Evolutionary conservation across 1,140 invertebrate genomes (phyloP), one percentile per base, ranked within the genome.

Genomic region (Sarcophaga peregrina): DNA sequence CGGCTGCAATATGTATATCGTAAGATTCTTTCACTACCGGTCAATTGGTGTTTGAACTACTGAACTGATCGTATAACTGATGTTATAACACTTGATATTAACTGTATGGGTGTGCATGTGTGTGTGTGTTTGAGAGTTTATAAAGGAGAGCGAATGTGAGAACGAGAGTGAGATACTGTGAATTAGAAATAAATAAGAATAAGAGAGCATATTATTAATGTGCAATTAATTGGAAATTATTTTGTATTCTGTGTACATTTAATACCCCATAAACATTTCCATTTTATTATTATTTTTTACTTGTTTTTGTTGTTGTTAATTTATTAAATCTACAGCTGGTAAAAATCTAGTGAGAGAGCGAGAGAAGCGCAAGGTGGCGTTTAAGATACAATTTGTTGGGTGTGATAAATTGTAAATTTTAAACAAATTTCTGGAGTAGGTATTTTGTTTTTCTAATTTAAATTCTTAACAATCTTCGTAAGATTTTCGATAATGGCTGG

Each of bases 201-300:
- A 4, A 37, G 4, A 37, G 25, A 37, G 62, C 62, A n/a, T 20
- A n/a, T 68, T 68, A 68, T 68, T 68, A 68, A 68, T 68, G 62
- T 68, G 62, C 62, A 68, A 68, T 68, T 68, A 68, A 68, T 20
- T 68, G 20, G 62, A 68, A 68, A 68, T 68, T 68, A 68, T 37
- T 37, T 37, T 37, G 25, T 58, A 58, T 58, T 58, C 62, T 68
- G 17, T 62, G n/a, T 68, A 68, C 20, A 68, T 68, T 20, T 25
- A 15, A 68, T 68, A 68, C 20, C 20, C 58, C 62, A 68, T 20
- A 68, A n/a, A 68, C 6, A 20, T 68, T 58, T 58, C 6, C 15
- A 15, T 58, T 15, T 58, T 58, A n/a, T 7, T 58, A n/a, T 58
- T 58, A 15, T 15, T 58, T 58, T 58, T 7, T 58, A n/a, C 3